phyloP scores from a whole-genome alignment of 2,113 vertebrate genomes.

The Pelecanoides urinatrix region DNA sequence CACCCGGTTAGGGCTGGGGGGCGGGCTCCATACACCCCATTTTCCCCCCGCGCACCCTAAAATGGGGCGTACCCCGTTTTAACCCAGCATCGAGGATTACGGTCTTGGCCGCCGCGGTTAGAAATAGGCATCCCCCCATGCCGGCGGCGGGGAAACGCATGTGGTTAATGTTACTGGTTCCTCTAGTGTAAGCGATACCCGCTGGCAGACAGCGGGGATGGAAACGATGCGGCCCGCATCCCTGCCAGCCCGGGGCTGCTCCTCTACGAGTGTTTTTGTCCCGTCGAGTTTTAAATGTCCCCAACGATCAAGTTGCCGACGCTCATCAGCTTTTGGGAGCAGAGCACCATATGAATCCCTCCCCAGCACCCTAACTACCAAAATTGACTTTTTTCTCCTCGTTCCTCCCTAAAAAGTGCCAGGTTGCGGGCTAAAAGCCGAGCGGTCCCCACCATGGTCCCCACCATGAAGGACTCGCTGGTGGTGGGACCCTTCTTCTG shows the following conservation, averaged over 20 bases:
- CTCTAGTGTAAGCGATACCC: not conserved
- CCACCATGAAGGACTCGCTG: not conserved
- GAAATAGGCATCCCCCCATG: not conserved
- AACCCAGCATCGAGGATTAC: not conserved
- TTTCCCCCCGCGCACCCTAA: not conserved
- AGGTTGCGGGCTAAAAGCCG: rapidly evolving
- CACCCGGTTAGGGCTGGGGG: not conserved
- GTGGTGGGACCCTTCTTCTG: not conserved
- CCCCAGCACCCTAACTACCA: not conserved
- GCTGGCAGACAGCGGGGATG: not conserved
- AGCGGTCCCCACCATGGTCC: not conserved
- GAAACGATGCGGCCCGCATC: conserved; percentile 15
- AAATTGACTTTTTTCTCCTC: not conserved
- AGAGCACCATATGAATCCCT: rapidly evolving
- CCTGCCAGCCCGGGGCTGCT: conserved; percentile 23
- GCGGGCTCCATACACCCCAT: rapidly evolving
- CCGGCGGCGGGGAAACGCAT: not conserved
- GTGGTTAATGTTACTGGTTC: conserved; percentile 29
- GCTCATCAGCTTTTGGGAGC: not conserved
- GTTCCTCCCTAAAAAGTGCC: rapidly evolving
- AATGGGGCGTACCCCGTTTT: rapidly evolving
- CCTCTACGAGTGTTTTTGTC: conserved; percentile 45
- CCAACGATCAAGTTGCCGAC: not conserved
- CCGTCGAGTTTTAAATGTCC: not conserved
- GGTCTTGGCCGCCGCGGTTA: not conserved